These are phyloP conservation scores for Spatula versicolor DNA, from an alignment of 2,797 vertebrate genomes.

Conservation along the genomic window DNA sequence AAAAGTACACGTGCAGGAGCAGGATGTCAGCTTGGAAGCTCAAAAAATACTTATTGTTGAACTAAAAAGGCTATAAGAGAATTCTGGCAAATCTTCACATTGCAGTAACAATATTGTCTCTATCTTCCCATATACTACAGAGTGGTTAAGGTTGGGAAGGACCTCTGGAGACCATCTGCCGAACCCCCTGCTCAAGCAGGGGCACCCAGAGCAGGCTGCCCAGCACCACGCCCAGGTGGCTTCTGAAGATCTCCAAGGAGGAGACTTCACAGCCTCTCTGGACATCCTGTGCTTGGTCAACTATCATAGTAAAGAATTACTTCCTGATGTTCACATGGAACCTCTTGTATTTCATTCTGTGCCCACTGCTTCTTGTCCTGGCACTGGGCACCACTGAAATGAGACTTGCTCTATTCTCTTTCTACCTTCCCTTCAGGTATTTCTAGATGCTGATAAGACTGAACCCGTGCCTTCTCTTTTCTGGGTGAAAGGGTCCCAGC, in stretches of 20 bases:
- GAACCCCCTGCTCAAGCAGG: not conserved
- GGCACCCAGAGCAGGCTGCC: not conserved
- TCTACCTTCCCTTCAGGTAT: not conserved
- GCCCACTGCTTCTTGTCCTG: fast-evolving
- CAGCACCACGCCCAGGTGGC: not conserved
- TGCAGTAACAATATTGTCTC: not conserved
- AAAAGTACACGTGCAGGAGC: not conserved
- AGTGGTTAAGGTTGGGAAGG: not conserved
- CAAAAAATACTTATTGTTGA: not conserved
- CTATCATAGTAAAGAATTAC: not conserved
- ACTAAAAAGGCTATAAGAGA: not conserved
- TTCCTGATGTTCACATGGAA: not conserved
- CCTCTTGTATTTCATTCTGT: not conserved
- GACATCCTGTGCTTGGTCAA: not conserved
- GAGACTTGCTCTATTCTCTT: not conserved
- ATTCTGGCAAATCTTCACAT: fast-evolving
- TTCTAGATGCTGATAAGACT: not conserved
- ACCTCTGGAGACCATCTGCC: not conserved
- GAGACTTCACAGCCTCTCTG: not conserved
- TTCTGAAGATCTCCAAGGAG: not conserved
- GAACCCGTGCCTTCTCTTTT: too few species aligned
- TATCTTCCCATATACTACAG: not conserved
- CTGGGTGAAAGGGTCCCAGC: not conserved
- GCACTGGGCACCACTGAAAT: not conserved
- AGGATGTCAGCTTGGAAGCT: not conserved